Conservation (phyloP, 1,140 invertebrate species). For the Eriocheir sinensis region DNA sequence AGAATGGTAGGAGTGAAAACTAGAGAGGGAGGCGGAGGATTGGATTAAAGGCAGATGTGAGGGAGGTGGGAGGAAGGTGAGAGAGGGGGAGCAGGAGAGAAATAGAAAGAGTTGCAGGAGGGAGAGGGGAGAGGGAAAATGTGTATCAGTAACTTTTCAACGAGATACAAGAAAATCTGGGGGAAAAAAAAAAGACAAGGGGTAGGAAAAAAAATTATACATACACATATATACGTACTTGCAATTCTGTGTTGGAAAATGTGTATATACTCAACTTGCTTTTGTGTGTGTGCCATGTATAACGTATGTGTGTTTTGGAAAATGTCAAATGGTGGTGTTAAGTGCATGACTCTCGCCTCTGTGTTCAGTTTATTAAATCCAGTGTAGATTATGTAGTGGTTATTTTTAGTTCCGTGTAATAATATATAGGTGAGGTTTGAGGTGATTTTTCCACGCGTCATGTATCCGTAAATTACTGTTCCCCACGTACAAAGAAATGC, state of each 20-base stretch:
- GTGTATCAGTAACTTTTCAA: conserved; percentile 57
- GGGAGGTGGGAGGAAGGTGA: conserved; percentile 54
- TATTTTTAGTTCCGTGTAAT: not conserved
- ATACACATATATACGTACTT: not conserved
- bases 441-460: not conserved
- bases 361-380: not conserved
- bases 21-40: conserved; percentile 28
- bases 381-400: not conserved
- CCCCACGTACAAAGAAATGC: not conserved
- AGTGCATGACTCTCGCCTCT: not conserved
- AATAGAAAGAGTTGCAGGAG: conserved; percentile 29
- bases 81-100: conserved; percentile 4
- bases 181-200: not conserved
- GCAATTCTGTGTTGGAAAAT: not conserved
- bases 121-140: conserved; percentile 38
- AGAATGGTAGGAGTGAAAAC: not conserved
- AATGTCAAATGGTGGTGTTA: not conserved
- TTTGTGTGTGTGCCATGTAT: too few relatives aligned
- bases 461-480: not conserved
- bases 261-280: not conserved
- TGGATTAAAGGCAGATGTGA: conserved; percentile 64
- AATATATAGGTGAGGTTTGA: not conserved
- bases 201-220: not conserved
- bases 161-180: conserved; percentile 24
- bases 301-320: not conserved